Evolutionary conservation across 2,888 invertebrate species (phyloP), one percentile per base, ranked within the genome.

Genomic region (Prosopocoilus inquinatus): DNA sequence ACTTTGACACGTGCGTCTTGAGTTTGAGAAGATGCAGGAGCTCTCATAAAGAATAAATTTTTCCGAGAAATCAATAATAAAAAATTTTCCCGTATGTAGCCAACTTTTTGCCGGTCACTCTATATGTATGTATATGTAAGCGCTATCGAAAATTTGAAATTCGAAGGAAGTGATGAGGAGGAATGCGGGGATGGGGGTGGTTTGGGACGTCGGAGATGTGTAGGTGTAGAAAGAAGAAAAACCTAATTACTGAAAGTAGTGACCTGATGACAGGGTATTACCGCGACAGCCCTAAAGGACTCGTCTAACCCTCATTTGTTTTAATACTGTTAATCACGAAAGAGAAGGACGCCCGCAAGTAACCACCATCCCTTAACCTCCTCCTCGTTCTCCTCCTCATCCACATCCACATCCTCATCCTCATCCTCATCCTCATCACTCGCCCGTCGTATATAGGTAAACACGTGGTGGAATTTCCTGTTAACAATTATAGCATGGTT

Each of bases 171-270:
- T n/a, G n/a, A n/a, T n/a, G n/a, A 38, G 32, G 16, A 39, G 20
- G 20, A 36, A 36, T 20, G 32, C n/a, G 20, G 20, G 20, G 3
- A 7, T 2, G 20, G 9, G 9, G 3, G 9, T 41, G 13, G 13
- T 38, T 38, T n/a, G n/a, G n/a, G n/a, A 38, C 3, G 55, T 68
- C 61, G 64, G 67, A 66, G 64, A 71, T 70, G 70, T 70, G 67
- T 64, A 65, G 33, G 68, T 66, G 62, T 68, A 66, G 63, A 71
- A 68, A 66, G 69, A 73, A 70, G 70, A 73, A 73, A 75, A 76
- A 75, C 74, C 75, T 75, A 75, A 75, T 76, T 75, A 75, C 73
- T 64, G 72, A 71, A 75, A 75, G 72, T 74, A 72, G 71, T 73
- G 70, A 72, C 72, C 71, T 75, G 76, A 76, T 75, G 76, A 56